Percentiles rank a stretch among this genome's conserved stretches.
phyloP scores from a whole-genome alignment of 2,113 vertebrate genomes.

The Climacteris rufus region DNA sequence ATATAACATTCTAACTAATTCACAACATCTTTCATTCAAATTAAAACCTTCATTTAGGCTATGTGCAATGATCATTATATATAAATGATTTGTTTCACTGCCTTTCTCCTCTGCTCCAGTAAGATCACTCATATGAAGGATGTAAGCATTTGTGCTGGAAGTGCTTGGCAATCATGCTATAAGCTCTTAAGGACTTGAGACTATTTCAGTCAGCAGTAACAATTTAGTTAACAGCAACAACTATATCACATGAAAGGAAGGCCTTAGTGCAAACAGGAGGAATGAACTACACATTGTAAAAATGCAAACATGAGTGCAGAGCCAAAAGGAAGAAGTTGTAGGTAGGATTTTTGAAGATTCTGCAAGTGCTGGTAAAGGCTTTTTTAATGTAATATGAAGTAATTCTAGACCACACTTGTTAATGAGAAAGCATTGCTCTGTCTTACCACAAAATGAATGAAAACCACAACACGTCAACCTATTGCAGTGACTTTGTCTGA shows the following conservation, averaged over 20 bases:
- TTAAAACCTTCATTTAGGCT: background rate
- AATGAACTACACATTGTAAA: background rate
- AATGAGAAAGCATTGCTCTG: background rate
- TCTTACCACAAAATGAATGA: background rate
- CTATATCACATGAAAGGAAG: background rate
- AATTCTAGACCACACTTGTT: background rate
- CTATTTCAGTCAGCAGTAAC: background rate
- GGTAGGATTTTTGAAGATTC: background rate
- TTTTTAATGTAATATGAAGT: background rate
- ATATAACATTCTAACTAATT: background rate
- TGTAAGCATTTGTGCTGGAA: background rate
- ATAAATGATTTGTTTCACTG: background rate
- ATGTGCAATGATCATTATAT: fast-evolving
- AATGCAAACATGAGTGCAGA: background rate
- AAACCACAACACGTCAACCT: fast-evolving
- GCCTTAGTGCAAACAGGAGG: background rate
- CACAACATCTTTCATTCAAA: background rate
- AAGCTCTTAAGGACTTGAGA: background rate
- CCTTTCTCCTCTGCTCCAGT: background rate
- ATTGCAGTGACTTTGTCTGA: background rate
- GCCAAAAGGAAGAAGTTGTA: background rate
- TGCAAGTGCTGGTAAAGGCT: background rate
- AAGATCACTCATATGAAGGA: background rate
- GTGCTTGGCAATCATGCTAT: background rate
- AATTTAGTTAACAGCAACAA: background rate